Base-by-base conservation (phyloP, 2,113 vertebrate species). In the Typhlomys cinereus region DNA sequence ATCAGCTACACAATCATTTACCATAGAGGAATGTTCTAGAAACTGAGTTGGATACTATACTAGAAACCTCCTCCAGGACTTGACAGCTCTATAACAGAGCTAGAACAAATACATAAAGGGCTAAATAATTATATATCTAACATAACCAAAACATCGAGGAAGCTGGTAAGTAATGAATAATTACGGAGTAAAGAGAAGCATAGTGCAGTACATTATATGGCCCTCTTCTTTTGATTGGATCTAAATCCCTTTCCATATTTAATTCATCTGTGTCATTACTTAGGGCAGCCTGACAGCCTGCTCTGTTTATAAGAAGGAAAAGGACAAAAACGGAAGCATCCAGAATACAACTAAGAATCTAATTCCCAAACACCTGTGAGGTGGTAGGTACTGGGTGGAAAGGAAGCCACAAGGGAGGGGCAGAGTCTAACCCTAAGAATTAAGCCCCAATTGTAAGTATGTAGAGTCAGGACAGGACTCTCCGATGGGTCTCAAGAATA, bases 191-290 rank as follows among this genome's bases (percentile, higher is more conserved):
- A 85, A 90, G 67, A 94, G 48, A 85, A 92, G 71, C 21, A 23
- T 36, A 67, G 3, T 50, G 36, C 73, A 21, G 52, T 64, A 67
- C 87, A 89, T 74, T 71, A 57, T 17, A 25, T 83, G 34, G 31
- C 2, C 39, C 44, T 78, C 81, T 31, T 18, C 81, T 87, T 46
- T 93, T 85, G 52, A 34, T 23, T 20, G 10, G 39, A 88, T 92
- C 75, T 91, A 91, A 92, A 87, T 83, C 48, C 29, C 69, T 94
- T 89, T 75, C 67, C 39, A 76, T 34, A 82, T 74, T 81, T 94
- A 50, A 79, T n/a, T 92, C 80, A 75, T 83, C 29, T 25, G 7
- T 50, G 62, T 52, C 62, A 85, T 88, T 88, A 50, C n/a, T 79
- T 88, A 79, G 27, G 54, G 25, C 5, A 90, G 39, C 14, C 82